These are phyloP conservation scores for Daboia siamensis DNA, from an alignment of 2,113 vertebrate species.

Conservation along the genomic window DNA sequence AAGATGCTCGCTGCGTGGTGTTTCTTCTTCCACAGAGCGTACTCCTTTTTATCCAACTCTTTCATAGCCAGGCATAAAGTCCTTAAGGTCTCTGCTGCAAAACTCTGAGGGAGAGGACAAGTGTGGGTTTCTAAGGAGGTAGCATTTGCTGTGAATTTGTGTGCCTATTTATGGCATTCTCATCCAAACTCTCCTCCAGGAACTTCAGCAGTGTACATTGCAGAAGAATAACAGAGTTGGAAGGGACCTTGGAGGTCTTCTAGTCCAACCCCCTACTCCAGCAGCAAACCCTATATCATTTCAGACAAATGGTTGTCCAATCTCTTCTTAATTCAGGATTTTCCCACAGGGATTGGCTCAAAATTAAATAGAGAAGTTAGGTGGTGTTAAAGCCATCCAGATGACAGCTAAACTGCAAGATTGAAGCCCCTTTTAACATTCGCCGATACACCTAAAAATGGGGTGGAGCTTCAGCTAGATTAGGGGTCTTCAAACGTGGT, in stretches of 20 bases:
- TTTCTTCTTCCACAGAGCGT: constrained; percentile 71
- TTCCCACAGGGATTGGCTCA: background rate
- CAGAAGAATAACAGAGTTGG: background rate
- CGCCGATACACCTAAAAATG: background rate
- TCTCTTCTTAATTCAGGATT: background rate
- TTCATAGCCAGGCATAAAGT: constrained; percentile 88
- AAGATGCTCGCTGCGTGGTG: constrained; percentile 66
- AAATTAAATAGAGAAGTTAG: background rate
- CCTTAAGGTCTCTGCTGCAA: constrained; percentile 76
- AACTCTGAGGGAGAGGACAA: constrained; percentile 61
- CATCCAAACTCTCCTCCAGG: background rate
- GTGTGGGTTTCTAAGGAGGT: too few species aligned
- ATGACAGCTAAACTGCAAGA: background rate
- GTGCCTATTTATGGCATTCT: background rate
- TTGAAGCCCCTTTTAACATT: background rate
- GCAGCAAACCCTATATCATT: background rate
- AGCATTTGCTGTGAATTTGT: background rate
- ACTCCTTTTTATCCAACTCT: constrained; percentile 72
- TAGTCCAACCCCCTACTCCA: background rate
- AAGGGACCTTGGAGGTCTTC: background rate
- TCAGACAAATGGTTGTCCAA: background rate
- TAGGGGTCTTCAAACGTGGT: too few species aligned
- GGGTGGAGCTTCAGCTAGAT: background rate
- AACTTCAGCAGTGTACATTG: background rate
- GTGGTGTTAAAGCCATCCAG: background rate